Evolutionary conservation across 2,888 invertebrate genomes (phyloP).

Genomic region (Drosophila limbata): DNA sequence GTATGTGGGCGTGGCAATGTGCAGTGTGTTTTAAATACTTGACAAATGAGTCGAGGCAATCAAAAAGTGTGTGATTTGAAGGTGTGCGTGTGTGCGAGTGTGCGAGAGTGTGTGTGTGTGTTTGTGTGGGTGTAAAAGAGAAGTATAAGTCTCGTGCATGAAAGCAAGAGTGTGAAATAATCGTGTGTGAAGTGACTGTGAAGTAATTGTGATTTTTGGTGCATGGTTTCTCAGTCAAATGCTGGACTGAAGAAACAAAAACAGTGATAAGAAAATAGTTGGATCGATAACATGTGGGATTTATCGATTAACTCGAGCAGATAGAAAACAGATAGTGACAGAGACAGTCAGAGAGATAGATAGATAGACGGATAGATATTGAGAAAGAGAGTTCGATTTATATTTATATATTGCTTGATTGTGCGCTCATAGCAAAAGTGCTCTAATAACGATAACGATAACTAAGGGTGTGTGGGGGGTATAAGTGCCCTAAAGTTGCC

Average conservation of each 20-base stretch:
- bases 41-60: conserved; percentile 53
- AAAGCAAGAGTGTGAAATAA: conserved; percentile 61
- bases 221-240: conserved; percentile 57
- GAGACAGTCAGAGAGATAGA: conserved; percentile 20
- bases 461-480: conserved; percentile 32
- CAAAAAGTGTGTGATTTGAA: conserved; percentile 26
- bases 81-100: conserved; percentile 27
- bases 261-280: conserved; percentile 25
- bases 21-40: conserved; percentile 51
- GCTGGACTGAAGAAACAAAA: conserved; percentile 58
- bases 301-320: conserved; percentile 49
- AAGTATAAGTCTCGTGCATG: conserved; percentile 54
- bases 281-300: conserved; percentile 22
- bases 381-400: conserved; percentile 24
- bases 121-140: conserved; percentile 26
- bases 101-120: conserved; percentile 32
- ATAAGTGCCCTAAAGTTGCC: conserved; percentile 57
- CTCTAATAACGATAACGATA: conserved; percentile 60
- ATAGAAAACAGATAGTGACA: conserved; percentile 44
- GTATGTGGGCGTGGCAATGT: conserved; percentile 63
- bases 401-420: conserved; percentile 55
- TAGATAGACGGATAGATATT: conserved; percentile 26
- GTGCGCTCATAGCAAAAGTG: conserved; percentile 72
- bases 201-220: conserved; percentile 45
- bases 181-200: conserved; percentile 30